Base-by-base conservation (phyloP, 2,797 vertebrate species). In the Sparidentex hasta region DNA sequence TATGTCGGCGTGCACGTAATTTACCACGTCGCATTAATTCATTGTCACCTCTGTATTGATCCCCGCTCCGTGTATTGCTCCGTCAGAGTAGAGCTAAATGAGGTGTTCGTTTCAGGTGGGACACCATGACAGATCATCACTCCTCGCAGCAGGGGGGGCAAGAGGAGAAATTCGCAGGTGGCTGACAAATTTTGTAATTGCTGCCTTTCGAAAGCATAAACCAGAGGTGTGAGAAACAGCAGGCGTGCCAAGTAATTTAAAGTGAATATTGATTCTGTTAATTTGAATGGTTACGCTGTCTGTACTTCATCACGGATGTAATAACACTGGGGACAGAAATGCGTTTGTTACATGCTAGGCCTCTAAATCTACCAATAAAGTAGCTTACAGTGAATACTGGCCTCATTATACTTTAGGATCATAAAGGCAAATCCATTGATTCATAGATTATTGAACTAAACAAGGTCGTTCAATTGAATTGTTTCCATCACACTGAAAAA, bases 41-140 rank as follows among this genome's bases (percentile, higher is more conserved):
- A 76, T 57, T 72, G 69, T 80, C 76, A 69, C 69, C 46, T 43
- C 67, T 33, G 12, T 70, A 90, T 91, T 2, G 88, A 92, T 82
- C 72, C 63, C 44, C 59, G 29, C 61, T 0, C 0, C 48, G 71
- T 65, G 63, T 54, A 54, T 83, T 80, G 76, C 44, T 4, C 6
- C 52, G 70, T 67, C 79, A 78, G 14, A 18, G 55, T n/a, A 57
- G 47, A 21, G 43, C 65, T 63, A 69, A 88, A 81, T 88, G 25
- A 89, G 85, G 80, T 76, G 74, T 76, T 84, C 1, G 9, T 41
- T 70, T 65, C 23, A 64, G 76, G 58, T 50, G 72, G 71, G 73
- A 80, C 25, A 64, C 54, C 3, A 43, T 33, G 73, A 85, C 76
- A 76, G 71, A 77, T 76, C 82, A 87, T 91, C 78, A 73, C 20